phyloP scores from a whole-genome alignment of 2,113 vertebrate genomes.

The Gopherus evgoodei region DNA sequence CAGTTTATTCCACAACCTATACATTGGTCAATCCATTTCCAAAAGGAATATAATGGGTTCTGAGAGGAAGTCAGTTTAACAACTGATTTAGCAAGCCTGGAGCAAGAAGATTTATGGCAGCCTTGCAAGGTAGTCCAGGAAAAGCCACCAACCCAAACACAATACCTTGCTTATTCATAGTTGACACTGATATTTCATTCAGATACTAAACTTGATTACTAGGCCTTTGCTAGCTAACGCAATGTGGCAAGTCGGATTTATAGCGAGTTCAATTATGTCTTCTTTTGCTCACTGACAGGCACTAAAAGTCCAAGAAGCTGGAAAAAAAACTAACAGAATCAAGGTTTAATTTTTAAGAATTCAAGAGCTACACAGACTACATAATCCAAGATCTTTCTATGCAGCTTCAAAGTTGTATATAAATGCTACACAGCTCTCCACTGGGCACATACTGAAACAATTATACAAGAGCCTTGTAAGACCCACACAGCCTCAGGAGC shows the following conservation, averaged over 20 bases:
- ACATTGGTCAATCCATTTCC: accelerated
- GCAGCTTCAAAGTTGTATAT: accelerated
- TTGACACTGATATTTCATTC: not conserved
- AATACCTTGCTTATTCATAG: not conserved
- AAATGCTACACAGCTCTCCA: not conserved
- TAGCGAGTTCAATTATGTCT: not conserved
- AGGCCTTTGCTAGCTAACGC: not conserved
- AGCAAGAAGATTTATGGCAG: not conserved
- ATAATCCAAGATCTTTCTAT: accelerated
- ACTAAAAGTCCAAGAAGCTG: accelerated
- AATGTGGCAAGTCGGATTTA: not conserved
- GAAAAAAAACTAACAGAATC: not conserved
- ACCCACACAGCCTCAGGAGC: slow-evolving; percentile 31
- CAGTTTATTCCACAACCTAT: accelerated
- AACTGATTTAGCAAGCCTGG: accelerated
- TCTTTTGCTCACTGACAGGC: accelerated
- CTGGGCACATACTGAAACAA: slow-evolving; percentile 18
- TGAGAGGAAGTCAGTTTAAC: not conserved
- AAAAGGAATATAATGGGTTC: accelerated
- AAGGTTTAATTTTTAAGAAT: accelerated
- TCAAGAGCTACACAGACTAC: not conserved
- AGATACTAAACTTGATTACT: not conserved
- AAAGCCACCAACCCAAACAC: not conserved
- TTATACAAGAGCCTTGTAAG: slow-evolving; percentile 37
- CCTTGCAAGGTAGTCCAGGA: accelerated